These are phyloP conservation scores for Drosophila falleni DNA, from an alignment of 2,888 invertebrate genomes.

Conservation along the genomic window DNA sequence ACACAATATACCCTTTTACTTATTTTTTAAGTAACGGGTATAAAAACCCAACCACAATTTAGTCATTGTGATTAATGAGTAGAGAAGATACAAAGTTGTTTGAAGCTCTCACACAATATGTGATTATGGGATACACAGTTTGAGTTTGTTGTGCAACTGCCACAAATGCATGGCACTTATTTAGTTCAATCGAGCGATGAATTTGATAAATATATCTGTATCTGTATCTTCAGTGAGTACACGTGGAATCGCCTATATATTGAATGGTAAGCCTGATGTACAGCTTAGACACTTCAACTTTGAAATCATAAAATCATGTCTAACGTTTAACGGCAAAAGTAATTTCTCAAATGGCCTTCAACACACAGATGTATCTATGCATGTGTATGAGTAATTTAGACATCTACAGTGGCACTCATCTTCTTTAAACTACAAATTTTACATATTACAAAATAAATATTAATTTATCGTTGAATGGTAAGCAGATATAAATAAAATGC, in stretches of 20 bases:
- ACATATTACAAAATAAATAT: no score
- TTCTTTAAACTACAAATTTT: no score
- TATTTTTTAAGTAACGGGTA: no score
- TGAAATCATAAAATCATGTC: slow-evolving; percentile 8
- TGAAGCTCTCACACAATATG: slow-evolving; percentile 25
- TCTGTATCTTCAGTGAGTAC: not conserved
- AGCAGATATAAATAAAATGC: no score
- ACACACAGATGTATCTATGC: slow-evolving; percentile 17
- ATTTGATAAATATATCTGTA: slow-evolving; percentile 9
- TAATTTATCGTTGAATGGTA: no score
- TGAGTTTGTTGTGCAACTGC: slow-evolving; percentile 49
- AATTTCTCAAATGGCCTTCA: slow-evolving; percentile 55
- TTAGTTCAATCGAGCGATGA: slow-evolving; percentile 43
- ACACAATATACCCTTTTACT: no score
- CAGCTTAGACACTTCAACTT: slow-evolving; percentile 11
- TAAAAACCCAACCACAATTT: slow-evolving; percentile 45
- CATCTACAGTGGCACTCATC: not conserved
- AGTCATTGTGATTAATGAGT: slow-evolving; percentile 76
- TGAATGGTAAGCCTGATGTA: slow-evolving; percentile 24
- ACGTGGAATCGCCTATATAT: slow-evolving; percentile 24
- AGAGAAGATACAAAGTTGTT: slow-evolving; percentile 26
- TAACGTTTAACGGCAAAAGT: slow-evolving; percentile 22
- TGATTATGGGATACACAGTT: slow-evolving; percentile 18
- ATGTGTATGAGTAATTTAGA: not conserved
- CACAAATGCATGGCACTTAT: slow-evolving; percentile 48